These are phyloP conservation scores for Chrysocyon brachyurus DNA, from an alignment of 2,797 vertebrate species.

Conservation along the genomic window DNA sequence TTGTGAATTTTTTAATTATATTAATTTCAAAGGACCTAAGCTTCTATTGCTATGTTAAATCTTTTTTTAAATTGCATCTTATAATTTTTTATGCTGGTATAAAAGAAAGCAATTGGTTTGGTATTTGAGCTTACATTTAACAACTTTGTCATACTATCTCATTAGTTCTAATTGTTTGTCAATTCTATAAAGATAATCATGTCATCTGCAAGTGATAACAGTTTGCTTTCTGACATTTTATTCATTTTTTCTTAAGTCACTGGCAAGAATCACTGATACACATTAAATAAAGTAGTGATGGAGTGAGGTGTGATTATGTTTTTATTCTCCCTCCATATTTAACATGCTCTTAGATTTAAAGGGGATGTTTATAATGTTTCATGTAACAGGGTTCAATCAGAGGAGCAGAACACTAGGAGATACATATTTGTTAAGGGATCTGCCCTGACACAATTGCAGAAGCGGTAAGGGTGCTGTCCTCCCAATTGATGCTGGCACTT, in stretches of 20 bases:
- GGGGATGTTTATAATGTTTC: constrained; percentile 12
- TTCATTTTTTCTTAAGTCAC: constrained; percentile 60
- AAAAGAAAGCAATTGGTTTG: background rate
- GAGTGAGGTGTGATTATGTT: too few species aligned
- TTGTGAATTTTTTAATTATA: constrained; percentile 40
- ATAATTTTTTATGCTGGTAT: background rate
- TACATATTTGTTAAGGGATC: background rate
- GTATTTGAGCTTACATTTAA: constrained; percentile 48
- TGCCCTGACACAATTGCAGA: background rate
- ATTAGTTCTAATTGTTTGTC: constrained; percentile 42
- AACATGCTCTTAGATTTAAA: constrained; percentile 38
- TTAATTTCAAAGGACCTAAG: constrained; percentile 53
- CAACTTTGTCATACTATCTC: background rate
- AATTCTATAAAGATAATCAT: constrained; percentile 51
- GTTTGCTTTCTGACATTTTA: constrained; percentile 50
- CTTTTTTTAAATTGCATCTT: constrained; percentile 51
- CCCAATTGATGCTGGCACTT: background rate
- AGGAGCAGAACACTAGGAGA: background rate
- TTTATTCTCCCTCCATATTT: too few species aligned
- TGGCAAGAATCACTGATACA: constrained; percentile 1
- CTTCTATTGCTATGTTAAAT: constrained; percentile 52
- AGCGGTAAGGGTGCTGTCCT: background rate
- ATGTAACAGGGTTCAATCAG: background rate
- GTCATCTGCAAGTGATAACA: constrained; percentile 40
- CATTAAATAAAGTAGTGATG: constrained; percentile 29